These are phyloP conservation scores for Drosophila nigritarsus DNA, from an alignment of 2,888 invertebrate species.

Conservation along the genomic window DNA sequence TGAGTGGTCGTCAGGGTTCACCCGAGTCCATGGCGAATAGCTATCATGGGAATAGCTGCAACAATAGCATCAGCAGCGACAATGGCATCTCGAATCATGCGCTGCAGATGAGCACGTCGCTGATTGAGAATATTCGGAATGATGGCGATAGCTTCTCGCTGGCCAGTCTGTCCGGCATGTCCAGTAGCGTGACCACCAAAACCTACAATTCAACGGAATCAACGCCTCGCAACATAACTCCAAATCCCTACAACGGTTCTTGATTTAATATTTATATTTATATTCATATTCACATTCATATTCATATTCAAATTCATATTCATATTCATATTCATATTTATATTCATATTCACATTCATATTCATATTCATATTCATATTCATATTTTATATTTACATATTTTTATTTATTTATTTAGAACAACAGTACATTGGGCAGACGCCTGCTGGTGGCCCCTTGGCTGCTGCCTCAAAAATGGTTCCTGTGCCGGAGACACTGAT, in stretches of 20 bases:
- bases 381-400: not conserved
- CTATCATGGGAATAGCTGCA: slow-evolving; percentile 87
- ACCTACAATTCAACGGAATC: slow-evolving; percentile 83
- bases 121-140: slow-evolving; percentile 85
- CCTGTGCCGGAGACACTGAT: slow-evolving; percentile 94
- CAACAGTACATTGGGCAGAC: slow-evolving; percentile 70
- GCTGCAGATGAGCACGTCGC: slow-evolving; percentile 85
- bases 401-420: slow-evolving; percentile 56
- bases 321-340: too few relatives aligned
- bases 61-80: slow-evolving; percentile 76
- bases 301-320: not conserved
- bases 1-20: slow-evolving; percentile 86
- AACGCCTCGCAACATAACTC: slow-evolving; percentile 83
- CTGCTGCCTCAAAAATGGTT: slow-evolving; percentile 94
- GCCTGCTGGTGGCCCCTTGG: slow-evolving; percentile 86
- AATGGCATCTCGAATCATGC: slow-evolving; percentile 78
- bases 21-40: slow-evolving; percentile 91
- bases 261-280: not conserved
- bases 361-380: not conserved
- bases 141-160: slow-evolving; percentile 86
- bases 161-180: slow-evolving; percentile 67
- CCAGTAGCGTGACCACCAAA: slow-evolving; percentile 77
- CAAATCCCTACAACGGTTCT: slow-evolving; percentile 84
- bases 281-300: not conserved
- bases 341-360: too few relatives aligned